Conservation (phyloP, 2,888 invertebrate genomes). For the Yponomeuta sedellus region DNA sequence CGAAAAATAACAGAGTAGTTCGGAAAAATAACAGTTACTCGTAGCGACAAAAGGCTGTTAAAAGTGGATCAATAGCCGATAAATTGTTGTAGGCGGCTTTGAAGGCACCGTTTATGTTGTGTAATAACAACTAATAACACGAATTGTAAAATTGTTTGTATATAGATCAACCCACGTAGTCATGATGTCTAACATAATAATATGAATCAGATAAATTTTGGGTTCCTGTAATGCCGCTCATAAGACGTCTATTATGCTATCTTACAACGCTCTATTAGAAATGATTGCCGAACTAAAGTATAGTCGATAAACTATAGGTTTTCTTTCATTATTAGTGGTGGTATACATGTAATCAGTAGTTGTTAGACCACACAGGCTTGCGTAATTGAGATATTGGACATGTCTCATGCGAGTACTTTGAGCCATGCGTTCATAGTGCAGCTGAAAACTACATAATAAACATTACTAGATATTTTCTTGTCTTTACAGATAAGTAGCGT, state of each 20-base stretch:
- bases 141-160: slow-evolving; percentile 5
- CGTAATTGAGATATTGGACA: slow-evolving; percentile 66
- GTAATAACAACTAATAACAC: slow-evolving; percentile 4
- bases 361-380: slow-evolving; percentile 59
- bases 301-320: slow-evolving; percentile 53
- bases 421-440: not conserved
- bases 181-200: slow-evolving; percentile 9
- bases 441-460: too few species aligned
- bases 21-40: not conserved
- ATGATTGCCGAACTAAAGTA: slow-evolving; percentile 64
- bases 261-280: slow-evolving; percentile 52
- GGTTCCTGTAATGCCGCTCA: slow-evolving; percentile 55
- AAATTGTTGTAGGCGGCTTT: not conserved
- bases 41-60: not conserved
- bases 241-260: slow-evolving; percentile 64
- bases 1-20: not conserved
- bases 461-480: slow-evolving; percentile 6
- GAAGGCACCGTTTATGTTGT: not conserved
- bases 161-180: slow-evolving; percentile 4
- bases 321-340: slow-evolving; percentile 42
- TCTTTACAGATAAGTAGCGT: too few species aligned
- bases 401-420: slow-evolving; percentile 26
- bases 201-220: slow-evolving; percentile 43
- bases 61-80: not conserved
- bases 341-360: slow-evolving; percentile 49